Base-by-base conservation (phyloP, 2,888 invertebrate species). In the Muschampia plurimacula region DNA sequence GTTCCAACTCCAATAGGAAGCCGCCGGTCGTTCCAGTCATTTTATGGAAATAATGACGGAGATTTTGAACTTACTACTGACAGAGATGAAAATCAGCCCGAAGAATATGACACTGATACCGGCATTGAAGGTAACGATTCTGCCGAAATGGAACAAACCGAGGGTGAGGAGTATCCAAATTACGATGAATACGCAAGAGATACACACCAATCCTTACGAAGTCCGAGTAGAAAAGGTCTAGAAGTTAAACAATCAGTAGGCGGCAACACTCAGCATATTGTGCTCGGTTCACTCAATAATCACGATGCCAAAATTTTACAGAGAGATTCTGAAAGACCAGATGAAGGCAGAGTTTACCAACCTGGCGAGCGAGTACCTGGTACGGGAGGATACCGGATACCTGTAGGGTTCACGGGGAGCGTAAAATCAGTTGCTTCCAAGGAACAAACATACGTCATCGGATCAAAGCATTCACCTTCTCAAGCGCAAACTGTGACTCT, bases 311-410 rank as follows among this genome's bases (percentile, higher is more conserved):
- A 94, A 78, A 95, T 96, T n/a, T 95, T 94, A 55, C 96, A 96
- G 85, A 95, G 94, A 79, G 95, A 95, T 79, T 90, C 88, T 2
- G 94, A 91, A 78, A 88, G 84, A 67, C 91, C 95, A 9, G 95
- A 95, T 76, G 95, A 95, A 78, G 95, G 95, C 65, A 95, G 94
- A 82, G 86, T 96, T 36, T 92, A 96, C 74, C 95, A 96, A 82
- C 95, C 96, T 0, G 97, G 97, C 13, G 95, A 96, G 80, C 86
- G 95, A 73, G 85, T 98, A 78, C 96, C 97, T 67, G 96, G 97
- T 72, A 95, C 96, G 78, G 94, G 96, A 74, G 95, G 96, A 69
- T 96, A 96, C 86, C 95, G 95, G 78, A 95, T 98, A 86, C 96
- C 97, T 73, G 83, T 95, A 75, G 96, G 97, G 74, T 95, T 96